A percentile compares a stretch with the other conserved stretches of the same genome.
Conservation (phyloP, 1,140 invertebrate genomes). For the Drosophila virilis region DNA sequence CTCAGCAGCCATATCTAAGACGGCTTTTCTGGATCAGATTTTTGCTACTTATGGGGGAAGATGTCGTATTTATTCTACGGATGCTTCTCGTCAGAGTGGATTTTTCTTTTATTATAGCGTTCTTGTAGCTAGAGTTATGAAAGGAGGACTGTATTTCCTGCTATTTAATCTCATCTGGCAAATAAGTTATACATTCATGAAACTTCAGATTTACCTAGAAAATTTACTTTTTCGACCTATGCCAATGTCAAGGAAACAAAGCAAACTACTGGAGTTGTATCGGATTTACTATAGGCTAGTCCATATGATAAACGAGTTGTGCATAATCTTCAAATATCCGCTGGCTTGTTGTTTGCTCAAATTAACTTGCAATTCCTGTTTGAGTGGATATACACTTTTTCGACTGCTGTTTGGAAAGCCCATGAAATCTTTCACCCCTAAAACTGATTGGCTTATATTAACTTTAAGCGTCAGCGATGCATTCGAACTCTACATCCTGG, state of each 20-base stretch:
- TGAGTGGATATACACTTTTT: neutral
- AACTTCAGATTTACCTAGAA: neutral
- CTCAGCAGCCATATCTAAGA: neutral
- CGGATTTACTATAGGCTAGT: conserved; percentile 11
- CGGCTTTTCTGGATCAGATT: conserved; percentile 8
- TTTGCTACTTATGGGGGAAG: neutral
- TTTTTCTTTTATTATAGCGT: neutral
- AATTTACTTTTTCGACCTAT: neutral
- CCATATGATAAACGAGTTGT: neutral
- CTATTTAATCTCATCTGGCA: neutral
- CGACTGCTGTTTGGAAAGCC: neutral
- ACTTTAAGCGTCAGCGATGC: neutral
- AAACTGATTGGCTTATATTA: neutral
- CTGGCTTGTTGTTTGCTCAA: neutral
- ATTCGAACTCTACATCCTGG: neutral
- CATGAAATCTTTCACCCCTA: neutral
- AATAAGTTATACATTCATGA: neutral
- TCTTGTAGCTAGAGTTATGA: neutral
- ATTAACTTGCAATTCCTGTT: neutral
- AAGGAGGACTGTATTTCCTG: neutral
- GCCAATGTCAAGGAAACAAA: neutral
- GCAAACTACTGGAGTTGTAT: neutral
- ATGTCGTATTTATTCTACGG: neutral
- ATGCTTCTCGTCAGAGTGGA: neutral
- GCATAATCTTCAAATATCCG: conserved; percentile 17